Conservation (phyloP, 1,140 invertebrate species). For the Steinernema khuongi region DNA sequence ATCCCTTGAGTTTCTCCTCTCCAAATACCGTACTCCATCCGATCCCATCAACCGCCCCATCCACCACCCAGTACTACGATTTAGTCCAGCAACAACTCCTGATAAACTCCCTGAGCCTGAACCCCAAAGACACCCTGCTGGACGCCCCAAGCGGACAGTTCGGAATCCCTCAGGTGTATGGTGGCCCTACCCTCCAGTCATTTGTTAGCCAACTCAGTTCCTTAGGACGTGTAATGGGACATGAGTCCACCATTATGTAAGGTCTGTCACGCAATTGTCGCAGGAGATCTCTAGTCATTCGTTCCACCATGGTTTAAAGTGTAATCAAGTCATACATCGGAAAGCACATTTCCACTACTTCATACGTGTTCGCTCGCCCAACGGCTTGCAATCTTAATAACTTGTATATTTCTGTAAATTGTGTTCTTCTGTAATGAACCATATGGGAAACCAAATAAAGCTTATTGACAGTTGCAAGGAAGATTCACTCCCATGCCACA, state of each 20-base stretch:
- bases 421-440: too few species aligned
- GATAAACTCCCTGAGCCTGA: background rate
- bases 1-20: background rate
- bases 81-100: background rate
- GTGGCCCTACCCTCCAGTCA: background rate
- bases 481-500: too few species aligned
- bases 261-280: too few species aligned
- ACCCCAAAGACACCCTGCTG: background rate
- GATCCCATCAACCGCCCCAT: background rate
- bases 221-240: background rate
- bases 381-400: background rate
- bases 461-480: too few species aligned
- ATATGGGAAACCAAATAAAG: too few species aligned
- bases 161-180: background rate
- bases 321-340: background rate
- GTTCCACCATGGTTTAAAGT: background rate
- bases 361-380: background rate
- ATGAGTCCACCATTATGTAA: background rate
- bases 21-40: background rate
- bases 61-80: background rate
- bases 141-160: background rate
- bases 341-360: background rate
- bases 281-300: background rate
- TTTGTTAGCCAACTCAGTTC: background rate
- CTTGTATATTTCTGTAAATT: background rate